Base-by-base conservation (phyloP, 2,888 invertebrate species). In the Leptinotarsa haldemani region DNA sequence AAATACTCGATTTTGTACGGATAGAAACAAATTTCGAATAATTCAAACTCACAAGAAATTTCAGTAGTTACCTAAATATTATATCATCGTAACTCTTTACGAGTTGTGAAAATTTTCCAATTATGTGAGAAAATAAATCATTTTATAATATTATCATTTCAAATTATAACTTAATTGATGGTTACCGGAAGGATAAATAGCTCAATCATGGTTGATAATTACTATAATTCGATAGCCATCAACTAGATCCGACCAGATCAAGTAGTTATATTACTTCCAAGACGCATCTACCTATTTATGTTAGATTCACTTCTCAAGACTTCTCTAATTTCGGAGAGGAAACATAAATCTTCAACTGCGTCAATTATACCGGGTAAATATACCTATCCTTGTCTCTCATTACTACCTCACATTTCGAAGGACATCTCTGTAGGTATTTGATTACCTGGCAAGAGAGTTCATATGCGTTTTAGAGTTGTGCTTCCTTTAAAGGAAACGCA, bases 281-380 rank as follows among this genome's bases (percentile, higher is more conserved):
- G 68, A 69, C 69, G 48, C 53, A 71, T 72, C 69, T 69, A 71
- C 66, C 63, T 74, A 72, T 74, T 69, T 65, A 74, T 75, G 72
- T 65, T 56, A 70, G 71, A 71, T 74, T 66, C 63, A 69, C 69
- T 69, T 53, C 65, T 61, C 52, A 56, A 72, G 72, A 61, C 72
- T 72, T 76, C 77, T 78, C 78, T 76, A 78, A 78, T 78, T 78
- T 77, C 78, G 76, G 65, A 79, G 75, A 78, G 80, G 80, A 80
- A 79, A 80, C 79, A 80, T 80, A 80, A 80, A 80, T 80, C 79
- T 75, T 77, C 66, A 20, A 69, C 70, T 75, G 74, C 71, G 78
- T 79, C 79, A 78, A 80, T 80, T 80, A 80, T 72, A 75, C 74
- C 74, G 69, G 70, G 74, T 76, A 73, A 76, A 76, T 79, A 77